Evolutionary conservation across 2,113 vertebrate genomes (phyloP).

Genomic region (Sarotherodon lohbergeri): DNA sequence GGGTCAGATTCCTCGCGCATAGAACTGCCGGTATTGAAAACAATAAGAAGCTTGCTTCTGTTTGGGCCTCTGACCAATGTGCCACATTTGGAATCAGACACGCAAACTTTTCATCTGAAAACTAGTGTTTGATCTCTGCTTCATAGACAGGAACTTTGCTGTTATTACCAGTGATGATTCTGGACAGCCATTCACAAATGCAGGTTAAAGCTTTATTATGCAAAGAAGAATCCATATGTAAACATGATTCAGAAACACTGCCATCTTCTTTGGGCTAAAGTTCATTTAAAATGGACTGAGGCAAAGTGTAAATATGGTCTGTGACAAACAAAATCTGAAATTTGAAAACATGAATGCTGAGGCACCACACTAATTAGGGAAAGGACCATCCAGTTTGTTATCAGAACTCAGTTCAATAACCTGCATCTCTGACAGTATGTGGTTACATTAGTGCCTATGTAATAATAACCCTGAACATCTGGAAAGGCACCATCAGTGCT

Average conservation of each 20-base stretch:
- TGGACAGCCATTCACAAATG: neutral
- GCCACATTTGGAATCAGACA: neutral
- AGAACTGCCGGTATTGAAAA: neutral
- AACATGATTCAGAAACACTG: neutral
- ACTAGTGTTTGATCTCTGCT: neutral
- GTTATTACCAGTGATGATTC: neutral
- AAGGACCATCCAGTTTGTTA: neutral
- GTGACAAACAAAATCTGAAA: neutral
- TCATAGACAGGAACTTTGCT: neutral
- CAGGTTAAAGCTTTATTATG: neutral
- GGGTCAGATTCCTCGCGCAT: neutral
- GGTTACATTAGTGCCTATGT: neutral
- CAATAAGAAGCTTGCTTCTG: neutral
- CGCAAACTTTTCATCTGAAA: neutral
- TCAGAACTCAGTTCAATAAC: neutral
- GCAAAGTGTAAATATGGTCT: neutral
- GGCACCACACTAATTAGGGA: neutral
- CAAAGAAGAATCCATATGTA: neutral
- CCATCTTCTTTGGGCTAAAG: neutral
- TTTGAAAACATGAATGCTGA: neutral
- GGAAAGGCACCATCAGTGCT: neutral
- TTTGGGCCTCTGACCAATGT: neutral
- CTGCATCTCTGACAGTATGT: neutral
- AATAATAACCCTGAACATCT: neutral
- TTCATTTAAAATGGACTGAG: neutral